These are phyloP conservation scores for Aphelocoma californica DNA, from an alignment of 2,797 vertebrate species.

Conservation along the genomic window DNA sequence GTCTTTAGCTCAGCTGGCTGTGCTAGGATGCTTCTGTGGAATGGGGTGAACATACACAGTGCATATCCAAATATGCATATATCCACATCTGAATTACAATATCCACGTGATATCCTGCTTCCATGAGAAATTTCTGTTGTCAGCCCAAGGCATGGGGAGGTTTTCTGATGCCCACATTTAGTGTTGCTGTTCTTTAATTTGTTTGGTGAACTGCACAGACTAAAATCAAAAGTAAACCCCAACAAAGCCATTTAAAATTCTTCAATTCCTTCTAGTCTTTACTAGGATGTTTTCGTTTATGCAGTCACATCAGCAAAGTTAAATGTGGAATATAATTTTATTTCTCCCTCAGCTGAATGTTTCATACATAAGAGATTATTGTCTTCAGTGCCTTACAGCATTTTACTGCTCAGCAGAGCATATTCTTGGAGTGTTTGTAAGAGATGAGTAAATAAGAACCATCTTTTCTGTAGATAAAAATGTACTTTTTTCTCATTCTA, in stretches of 20 bases:
- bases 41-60: not conserved
- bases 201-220: not conserved
- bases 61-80: not conserved
- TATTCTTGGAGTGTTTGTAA: not conserved
- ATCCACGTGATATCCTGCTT: not conserved
- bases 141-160: not conserved
- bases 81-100: not conserved
- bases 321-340: not conserved
- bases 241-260: not conserved
- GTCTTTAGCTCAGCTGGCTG: not conserved
- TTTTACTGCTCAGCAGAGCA: not conserved
- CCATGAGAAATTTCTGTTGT: not conserved
- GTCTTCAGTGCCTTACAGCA: not conserved
- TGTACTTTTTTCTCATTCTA: not conserved
- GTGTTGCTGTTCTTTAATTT: not conserved
- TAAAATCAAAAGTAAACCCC: not conserved
- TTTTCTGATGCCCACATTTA: not conserved
- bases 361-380: not conserved
- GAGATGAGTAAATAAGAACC: not conserved
- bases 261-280: not conserved
- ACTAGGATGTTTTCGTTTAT: not conserved
- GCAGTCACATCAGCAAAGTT: not conserved
- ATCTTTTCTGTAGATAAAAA: not conserved
- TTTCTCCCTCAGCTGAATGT: not conserved
- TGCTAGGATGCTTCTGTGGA: not conserved